Evolutionary conservation across 2,113 vertebrate genomes (phyloP), one percentile per base, ranked within the genome.

Genomic region (Strix uralensis): DNA sequence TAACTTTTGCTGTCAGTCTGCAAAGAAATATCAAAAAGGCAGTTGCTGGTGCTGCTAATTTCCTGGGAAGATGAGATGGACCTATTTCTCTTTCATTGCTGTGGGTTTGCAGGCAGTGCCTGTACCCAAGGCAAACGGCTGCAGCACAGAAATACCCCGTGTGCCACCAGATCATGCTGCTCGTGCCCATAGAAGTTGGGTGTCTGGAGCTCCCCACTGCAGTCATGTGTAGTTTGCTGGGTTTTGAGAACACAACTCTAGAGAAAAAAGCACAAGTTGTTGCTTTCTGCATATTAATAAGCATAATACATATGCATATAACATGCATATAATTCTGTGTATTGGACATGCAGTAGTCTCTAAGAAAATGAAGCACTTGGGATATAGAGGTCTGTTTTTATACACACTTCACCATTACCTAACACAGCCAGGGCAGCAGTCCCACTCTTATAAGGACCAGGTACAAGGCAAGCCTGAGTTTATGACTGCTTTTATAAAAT

Each of bases 161-260:
- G 74, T 67, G 74, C 61, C 82, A 51, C 15, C 82, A 29, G 11
- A 17, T 44, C 72, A 5, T 17, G 44, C 49, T 77, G 71, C 49
- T 78, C 44, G 59, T 62, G 15, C 73, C 44, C 3, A 0, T 15
- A 21, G 7, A n/a, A 26, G 8, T 10, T 0, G 0, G 22, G 29
- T 19, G 38, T 66, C 36, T 27, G 67, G 40, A 82, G 88, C 63
- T 47, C 12, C 65, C 44, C 8, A 0, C 36, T 15, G 57, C 61
- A 63, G 20, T 4, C 25, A 1, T 6, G 17, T 36, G 54, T 20
- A 9, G 11, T 66, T 86, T 27, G 34, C 30, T 16, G 5, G 4
- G 10, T 75, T 93, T 85, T 72, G 71, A 58, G 84, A 94, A 34
- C 20, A 42, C 0, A 5, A 32, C 66, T 61, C 44, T 17, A 49